Conservation (phyloP, 2,113 vertebrate genomes). For the Nothobranchius furzeri region DNA sequence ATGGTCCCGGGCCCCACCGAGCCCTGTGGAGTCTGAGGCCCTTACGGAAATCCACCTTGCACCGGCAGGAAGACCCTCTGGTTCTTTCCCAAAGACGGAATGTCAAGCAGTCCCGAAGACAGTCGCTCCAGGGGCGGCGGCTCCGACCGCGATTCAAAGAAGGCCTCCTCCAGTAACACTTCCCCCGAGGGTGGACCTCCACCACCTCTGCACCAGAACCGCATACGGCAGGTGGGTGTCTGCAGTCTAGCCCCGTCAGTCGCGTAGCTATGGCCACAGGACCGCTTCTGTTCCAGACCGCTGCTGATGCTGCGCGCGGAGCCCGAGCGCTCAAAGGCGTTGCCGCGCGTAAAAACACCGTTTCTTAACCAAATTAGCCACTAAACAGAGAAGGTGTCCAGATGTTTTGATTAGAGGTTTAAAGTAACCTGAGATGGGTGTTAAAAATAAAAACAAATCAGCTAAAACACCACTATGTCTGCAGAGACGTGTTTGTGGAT, state of each 20-base stretch:
- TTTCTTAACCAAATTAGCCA: slow-evolving; percentile 15
- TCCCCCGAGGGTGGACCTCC: slow-evolving; percentile 73
- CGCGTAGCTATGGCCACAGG: slow-evolving; percentile 24
- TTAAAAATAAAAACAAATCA: slow-evolving; percentile 4
- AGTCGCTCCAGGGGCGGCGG: slow-evolving; percentile 73
- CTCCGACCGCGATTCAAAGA: slow-evolving; percentile 74
- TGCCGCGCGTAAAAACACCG: slow-evolving; percentile 50
- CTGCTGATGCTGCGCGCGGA: not conserved
- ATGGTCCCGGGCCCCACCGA: slow-evolving; percentile 49
- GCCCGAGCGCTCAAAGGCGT: slow-evolving; percentile 63
- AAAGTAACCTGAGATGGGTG: not conserved
- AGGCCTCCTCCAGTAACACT: slow-evolving; percentile 76
- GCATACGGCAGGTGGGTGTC: slow-evolving; percentile 80
- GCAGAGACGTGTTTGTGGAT: not conserved
- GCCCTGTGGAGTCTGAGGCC: slow-evolving; percentile 55
- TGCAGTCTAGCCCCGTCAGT: slow-evolving; percentile 39
- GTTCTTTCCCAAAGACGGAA: slow-evolving; percentile 47
- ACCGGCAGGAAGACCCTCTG: slow-evolving; percentile 31
- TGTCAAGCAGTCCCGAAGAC: slow-evolving; percentile 74
- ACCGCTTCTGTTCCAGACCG: slow-evolving; percentile 41
- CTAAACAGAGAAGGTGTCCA: not conserved
- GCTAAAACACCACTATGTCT: slow-evolving; percentile 39
- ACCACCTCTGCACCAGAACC: slow-evolving; percentile 73
- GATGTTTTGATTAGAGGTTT: slow-evolving; percentile 19
- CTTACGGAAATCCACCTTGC: slow-evolving; percentile 43